These are phyloP conservation scores for Drosophila melanica DNA, from an alignment of 1,140 invertebrate species.

Conservation along the genomic window DNA sequence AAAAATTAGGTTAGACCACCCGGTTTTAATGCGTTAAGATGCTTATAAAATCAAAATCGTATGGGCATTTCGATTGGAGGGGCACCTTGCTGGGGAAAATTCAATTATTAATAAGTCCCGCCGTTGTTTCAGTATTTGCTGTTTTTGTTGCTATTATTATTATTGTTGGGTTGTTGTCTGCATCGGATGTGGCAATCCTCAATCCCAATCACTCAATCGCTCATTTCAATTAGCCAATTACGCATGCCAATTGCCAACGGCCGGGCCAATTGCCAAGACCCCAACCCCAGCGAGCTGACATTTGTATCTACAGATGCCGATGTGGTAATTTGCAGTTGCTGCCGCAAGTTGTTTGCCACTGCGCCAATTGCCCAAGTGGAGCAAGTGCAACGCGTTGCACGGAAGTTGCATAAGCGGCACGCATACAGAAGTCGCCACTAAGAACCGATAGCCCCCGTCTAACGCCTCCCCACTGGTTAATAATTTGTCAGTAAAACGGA, in stretches of 20 bases:
- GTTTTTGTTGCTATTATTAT: slow-evolving; percentile 5
- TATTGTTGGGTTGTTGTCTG: slow-evolving; percentile 14
- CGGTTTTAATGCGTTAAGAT: slow-evolving; percentile 25
- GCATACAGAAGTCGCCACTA: neutral
- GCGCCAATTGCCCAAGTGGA: slow-evolving; percentile 35
- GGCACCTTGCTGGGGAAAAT: slow-evolving; percentile 26
- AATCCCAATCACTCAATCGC: slow-evolving; percentile 41
- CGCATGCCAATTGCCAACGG: slow-evolving; percentile 65
- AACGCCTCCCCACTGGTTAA: neutral
- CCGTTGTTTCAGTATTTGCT: slow-evolving; percentile 13
- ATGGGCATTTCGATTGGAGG: slow-evolving; percentile 11
- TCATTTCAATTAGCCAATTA: slow-evolving; percentile 74
- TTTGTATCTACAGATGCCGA: slow-evolving; percentile 61
- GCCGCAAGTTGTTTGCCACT: slow-evolving; percentile 7
- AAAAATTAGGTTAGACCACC: slow-evolving; percentile 44
- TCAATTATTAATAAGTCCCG: slow-evolving; percentile 39
- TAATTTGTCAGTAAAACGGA: slow-evolving; percentile 20
- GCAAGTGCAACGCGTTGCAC: slow-evolving; percentile 39
- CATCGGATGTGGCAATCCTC: slow-evolving; percentile 49
- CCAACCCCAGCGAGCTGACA: slow-evolving; percentile 42
- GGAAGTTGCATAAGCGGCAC: slow-evolving; percentile 48
- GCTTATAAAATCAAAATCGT: slow-evolving; percentile 19
- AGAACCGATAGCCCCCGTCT: slow-evolving; percentile 3
- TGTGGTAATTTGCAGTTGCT: slow-evolving; percentile 63
- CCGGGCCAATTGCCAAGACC: slow-evolving; percentile 10